Base-by-base conservation (phyloP, 2,113 vertebrate species). In the Hippocampus abdominalis region DNA sequence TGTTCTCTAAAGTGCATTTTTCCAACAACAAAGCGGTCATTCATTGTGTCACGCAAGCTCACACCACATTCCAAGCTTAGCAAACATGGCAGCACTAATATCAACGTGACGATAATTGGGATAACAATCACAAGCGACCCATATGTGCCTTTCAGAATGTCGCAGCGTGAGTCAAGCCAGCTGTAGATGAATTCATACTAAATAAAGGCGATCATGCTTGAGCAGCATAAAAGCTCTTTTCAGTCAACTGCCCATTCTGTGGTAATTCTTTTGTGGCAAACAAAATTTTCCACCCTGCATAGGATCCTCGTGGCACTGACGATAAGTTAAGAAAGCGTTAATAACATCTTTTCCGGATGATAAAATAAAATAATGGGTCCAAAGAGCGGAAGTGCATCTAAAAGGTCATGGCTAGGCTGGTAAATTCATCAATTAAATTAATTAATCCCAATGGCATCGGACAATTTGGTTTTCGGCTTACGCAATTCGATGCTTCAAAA, bases 41-140 rank as follows among this genome's bases (percentile, higher is more conserved):
- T 77, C 44, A 68, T 36, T 1, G 9, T 2, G 8, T 10, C 25
- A n/a, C 32, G 0, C 64, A 8, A 64, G 66, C 13, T 75, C 75
- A 86, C 20, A 60, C 71, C 76, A 73, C 80, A 70, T 76, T 72
- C 81, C 27, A 48, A 12, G 42, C 42, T 64, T 27, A 20, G 2
- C 40, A 27, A 64, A 64, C 40, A 46, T 64, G 63, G 63, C 73
- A 16, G 73, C n/a, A 44, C 72, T 74, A 54, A 74, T 75, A 73
- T 70, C 64, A 74, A 13, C 3, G 36, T 85, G 81, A 87, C 12
- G 70, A 82, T 90, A 86, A 90, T 88, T 87, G 81, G 54, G 83
- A 68, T 90, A 90, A 89, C 46, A 79, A 83, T 74, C 48, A 63
- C 5, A 21, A 25, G 18, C 40, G 4, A 36, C 15, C 27, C 15